Percentiles rank a stretch among this genome's conserved stretches.
Conservation (phyloP, 2,113 vertebrate species). For the human (Homo sapiens) region DNA sequence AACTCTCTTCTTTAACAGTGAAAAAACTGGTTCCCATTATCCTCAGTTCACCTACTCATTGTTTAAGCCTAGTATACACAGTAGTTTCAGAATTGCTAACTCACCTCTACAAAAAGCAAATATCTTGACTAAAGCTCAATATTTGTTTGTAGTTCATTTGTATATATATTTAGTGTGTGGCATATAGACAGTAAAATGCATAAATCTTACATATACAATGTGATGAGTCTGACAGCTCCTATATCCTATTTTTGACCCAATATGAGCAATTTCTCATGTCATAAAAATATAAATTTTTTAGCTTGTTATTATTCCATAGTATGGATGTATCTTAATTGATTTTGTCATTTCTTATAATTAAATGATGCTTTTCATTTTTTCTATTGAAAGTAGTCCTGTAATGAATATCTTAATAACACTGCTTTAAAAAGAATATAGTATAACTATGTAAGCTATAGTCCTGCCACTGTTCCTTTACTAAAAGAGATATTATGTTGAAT, state of each 20-base stretch:
- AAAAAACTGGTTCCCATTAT: background rate
- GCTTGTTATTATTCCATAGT: background rate
- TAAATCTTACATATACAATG: background rate
- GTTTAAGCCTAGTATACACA: background rate
- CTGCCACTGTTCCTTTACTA: background rate
- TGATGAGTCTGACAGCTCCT: background rate
- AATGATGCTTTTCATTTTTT: conserved; percentile 25
- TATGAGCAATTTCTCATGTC: background rate
- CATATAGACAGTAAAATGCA: background rate
- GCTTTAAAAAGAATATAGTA: background rate
- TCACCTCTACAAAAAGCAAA: background rate
- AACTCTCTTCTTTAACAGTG: background rate
- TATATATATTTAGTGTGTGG: background rate
- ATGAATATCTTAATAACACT: conserved; percentile 1
- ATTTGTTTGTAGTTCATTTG: background rate
- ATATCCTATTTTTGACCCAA: background rate
- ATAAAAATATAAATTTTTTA: conserved; percentile 11
- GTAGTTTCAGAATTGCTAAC: background rate
- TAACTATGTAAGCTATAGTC: background rate
- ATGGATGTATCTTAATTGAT: background rate
- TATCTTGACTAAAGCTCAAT: background rate
- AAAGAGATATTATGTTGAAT: background rate
- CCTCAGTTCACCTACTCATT: background rate
- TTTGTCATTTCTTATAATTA: conserved; percentile 13
- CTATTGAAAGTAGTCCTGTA: background rate